A percentile compares a stretch with the other conserved stretches of the same genome.
Conservation (phyloP, 30 jellyfish, hydroid and myxozoan species). For the Mastigias papua region DNA sequence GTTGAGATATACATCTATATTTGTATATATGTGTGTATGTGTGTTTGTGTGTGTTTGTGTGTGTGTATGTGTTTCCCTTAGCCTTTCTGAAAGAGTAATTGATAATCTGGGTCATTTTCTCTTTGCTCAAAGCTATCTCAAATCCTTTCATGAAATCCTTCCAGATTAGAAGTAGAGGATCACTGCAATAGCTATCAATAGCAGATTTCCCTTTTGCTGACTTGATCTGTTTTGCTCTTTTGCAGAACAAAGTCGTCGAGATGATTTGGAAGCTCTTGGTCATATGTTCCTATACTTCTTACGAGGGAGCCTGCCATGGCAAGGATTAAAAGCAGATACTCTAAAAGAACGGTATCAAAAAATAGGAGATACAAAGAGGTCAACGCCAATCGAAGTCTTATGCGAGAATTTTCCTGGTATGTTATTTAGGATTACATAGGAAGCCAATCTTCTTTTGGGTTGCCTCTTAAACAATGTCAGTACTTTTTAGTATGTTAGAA, state of each 20-base stretch:
- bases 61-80: no score
- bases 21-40: no score
- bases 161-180: not conserved
- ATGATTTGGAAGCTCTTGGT: slow-evolving; percentile 97
- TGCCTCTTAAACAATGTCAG: no score
- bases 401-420: slow-evolving; percentile 96
- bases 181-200: not conserved
- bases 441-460: not conserved
- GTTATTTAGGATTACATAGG: not conserved
- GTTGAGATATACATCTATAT: no score
- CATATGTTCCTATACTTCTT: slow-evolving; percentile 95
- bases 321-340: slow-evolving; percentile 96
- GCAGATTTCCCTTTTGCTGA: not conserved
- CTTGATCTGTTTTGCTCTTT: not conserved
- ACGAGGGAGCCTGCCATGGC: slow-evolving; percentile 98
- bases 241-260: slow-evolving; percentile 98
- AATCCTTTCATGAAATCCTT: no score
- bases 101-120: no score
- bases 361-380: slow-evolving; percentile 94
- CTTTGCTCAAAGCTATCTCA: no score
- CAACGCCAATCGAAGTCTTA: slow-evolving; percentile 94
- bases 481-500: no score
- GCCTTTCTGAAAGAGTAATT: no score
- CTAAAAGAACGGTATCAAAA: slow-evolving; percentile 90
- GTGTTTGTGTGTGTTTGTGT: no score